A percentile compares a stretch with the other conserved stretches of the same genome.
These are phyloP conservation scores for Micronycteris hirsuta DNA, from an alignment of 2,113 vertebrate genomes.

Conservation along the genomic window DNA sequence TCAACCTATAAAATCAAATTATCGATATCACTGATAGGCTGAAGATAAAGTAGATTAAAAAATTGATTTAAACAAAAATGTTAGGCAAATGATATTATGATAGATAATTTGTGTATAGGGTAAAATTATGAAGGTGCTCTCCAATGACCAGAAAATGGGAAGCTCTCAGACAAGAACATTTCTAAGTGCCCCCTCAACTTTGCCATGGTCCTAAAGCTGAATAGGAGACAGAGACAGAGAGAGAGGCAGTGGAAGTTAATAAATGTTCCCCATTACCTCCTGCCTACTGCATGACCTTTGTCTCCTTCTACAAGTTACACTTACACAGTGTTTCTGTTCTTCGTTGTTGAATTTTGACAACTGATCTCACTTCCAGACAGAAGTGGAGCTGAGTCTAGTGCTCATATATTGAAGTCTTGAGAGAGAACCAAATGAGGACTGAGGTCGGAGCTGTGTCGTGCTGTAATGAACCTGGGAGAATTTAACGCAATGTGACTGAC, in stretches of 20 bases:
- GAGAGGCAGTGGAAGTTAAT: neutral
- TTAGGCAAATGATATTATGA: neutral
- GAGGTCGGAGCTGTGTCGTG: neutral
- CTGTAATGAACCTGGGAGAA: neutral
- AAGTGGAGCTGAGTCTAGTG: neutral
- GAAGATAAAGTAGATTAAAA: neutral
- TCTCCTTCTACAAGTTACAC: neutral
- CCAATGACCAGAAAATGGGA: neutral
- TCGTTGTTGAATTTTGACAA: neutral
- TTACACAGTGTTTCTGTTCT: neutral
- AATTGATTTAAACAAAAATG: slow-evolving; percentile 18
- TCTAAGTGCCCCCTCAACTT: neutral
- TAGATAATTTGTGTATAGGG: neutral
- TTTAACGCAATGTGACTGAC: neutral
- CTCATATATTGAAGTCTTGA: neutral
- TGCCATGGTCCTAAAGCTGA: neutral
- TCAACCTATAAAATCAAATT: neutral
- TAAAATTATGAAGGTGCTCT: neutral
- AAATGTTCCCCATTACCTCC: neutral
- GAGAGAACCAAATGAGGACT: neutral
- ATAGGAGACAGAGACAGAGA: neutral
- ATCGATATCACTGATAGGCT: neutral
- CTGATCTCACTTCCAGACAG: neutral
- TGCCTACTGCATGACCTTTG: neutral
- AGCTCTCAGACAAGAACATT: neutral